Base-by-base conservation (phyloP, 2,888 invertebrate species). In the Volucella inflata region DNA sequence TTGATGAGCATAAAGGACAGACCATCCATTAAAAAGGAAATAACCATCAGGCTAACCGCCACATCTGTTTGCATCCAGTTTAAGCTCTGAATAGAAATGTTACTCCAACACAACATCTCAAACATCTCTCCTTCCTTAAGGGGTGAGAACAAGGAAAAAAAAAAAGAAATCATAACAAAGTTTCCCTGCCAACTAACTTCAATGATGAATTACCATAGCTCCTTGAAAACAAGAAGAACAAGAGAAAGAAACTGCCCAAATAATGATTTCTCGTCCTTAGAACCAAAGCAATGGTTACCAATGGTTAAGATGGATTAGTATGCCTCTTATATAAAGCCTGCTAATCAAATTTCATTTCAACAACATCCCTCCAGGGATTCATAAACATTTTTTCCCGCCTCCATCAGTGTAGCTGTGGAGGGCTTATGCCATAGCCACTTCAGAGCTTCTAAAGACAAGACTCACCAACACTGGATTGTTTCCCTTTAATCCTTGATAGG, bases 271-370 rank as follows among this genome's bases (percentile, higher is more conserved):
- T 77, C 76, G 81, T 81, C 67, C 60, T 71, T 67, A 53, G 16
- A 38, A 40, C 53, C 38, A 44, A 51, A 38, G 16, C 17, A 68
- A 68, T 77, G 53, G 68, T 78, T 78, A 72, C 60, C 82, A 83
- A 74, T 83, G 78, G 55, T 83, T 79, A 74, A 83, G 83, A 83
- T 83, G 83, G 83, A 83, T 83, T 76, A 85, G 80, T 80, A 53
- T 85, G 76, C 62, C 81, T 81, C 67, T 72, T 85, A 72, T 76
- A 76, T 67, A 76, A 81, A 85, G 81, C 81, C 81, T 77, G 67
- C 85, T 83, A 83, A 83, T 83, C 81, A 80, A 85, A 85, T 80
- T 85, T 80, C 80, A 80, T 85, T 85, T 80, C 80, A 85, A 76
- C 84, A 85, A 76, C 72, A 83, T 78, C 70, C 68, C 85, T 81